Evolutionary conservation across 2,113 vertebrate species (phyloP).

Genomic region (Serilophus lunatus): DNA sequence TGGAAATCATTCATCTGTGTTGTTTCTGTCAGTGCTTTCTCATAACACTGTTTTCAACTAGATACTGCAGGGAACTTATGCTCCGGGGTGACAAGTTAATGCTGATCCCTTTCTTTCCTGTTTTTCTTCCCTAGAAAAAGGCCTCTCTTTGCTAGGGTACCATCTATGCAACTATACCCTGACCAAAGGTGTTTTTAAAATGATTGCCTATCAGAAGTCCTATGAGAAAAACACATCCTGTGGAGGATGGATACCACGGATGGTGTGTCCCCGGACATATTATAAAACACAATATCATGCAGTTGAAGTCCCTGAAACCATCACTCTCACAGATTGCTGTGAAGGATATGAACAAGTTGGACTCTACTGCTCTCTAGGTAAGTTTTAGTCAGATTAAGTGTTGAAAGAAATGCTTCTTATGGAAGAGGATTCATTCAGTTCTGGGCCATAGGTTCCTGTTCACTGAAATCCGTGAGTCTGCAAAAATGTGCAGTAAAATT

Average conservation of each 20-base stretch:
- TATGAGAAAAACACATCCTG: slow-evolving; percentile 68
- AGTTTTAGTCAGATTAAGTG: slow-evolving; percentile 54
- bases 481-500: neutral
- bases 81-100: neutral
- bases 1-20: neutral
- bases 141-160: slow-evolving; percentile 78
- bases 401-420: neutral
- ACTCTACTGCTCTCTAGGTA: slow-evolving; percentile 82
- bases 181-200: slow-evolving; percentile 58
- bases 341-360: slow-evolving; percentile 83
- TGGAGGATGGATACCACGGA: slow-evolving; percentile 84
- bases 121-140: slow-evolving; percentile 65
- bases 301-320: slow-evolving; percentile 45
- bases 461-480: neutral
- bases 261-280: slow-evolving; percentile 71
- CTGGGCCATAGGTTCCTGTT: neutral
- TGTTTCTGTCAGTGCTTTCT: neutral
- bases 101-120: neutral
- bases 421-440: neutral
- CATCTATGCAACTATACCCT: slow-evolving; percentile 78
- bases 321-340: slow-evolving; percentile 80
- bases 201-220: slow-evolving; percentile 66
- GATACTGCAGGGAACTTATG: neutral
- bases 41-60: neutral
- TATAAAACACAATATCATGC: slow-evolving; percentile 67